phyloP scores from a whole-genome alignment of 2,888 invertebrate species.

The Hydriomena furcata region DNA sequence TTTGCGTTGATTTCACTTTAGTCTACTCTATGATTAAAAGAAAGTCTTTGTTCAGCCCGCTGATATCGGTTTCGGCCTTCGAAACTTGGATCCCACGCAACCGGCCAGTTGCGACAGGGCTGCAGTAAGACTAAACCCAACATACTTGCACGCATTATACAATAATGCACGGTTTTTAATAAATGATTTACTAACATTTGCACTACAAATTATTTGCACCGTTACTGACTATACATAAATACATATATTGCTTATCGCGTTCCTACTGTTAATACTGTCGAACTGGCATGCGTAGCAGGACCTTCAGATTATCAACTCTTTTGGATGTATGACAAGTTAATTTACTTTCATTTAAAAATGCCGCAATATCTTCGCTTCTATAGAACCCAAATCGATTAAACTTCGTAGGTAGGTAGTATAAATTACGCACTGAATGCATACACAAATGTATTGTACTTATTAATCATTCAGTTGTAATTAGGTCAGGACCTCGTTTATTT shows the following conservation, averaged over 20 bases:
- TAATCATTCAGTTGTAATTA: too few species aligned
- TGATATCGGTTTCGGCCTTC: constrained; percentile 74
- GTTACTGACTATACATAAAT: constrained; percentile 2
- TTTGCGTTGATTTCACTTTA: constrained; percentile 37
- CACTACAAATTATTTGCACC: constrained; percentile 24
- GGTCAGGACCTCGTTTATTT: too few species aligned
- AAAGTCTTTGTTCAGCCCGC: constrained; percentile 68
- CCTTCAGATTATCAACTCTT: too few species aligned
- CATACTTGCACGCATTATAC: constrained; percentile 58
- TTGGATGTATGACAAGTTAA: too few species aligned
- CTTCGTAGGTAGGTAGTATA: too few species aligned
- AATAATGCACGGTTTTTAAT: constrained; percentile 42
- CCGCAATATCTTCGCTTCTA: too few species aligned
- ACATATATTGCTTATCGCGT: neutral
- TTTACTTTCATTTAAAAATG: too few species aligned
- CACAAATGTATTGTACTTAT: too few species aligned
- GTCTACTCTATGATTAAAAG: constrained; percentile 38
- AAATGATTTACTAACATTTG: constrained; percentile 27
- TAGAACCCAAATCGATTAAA: too few species aligned
- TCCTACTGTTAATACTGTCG: neutral
- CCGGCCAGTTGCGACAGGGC: constrained; percentile 70
- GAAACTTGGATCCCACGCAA: constrained; percentile 73
- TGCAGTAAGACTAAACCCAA: constrained; percentile 66
- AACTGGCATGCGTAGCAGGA: too few species aligned
- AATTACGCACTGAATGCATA: too few species aligned